phyloP scores from a whole-genome alignment of 2,888 invertebrate genomes.

The Cetonia aurata region DNA sequence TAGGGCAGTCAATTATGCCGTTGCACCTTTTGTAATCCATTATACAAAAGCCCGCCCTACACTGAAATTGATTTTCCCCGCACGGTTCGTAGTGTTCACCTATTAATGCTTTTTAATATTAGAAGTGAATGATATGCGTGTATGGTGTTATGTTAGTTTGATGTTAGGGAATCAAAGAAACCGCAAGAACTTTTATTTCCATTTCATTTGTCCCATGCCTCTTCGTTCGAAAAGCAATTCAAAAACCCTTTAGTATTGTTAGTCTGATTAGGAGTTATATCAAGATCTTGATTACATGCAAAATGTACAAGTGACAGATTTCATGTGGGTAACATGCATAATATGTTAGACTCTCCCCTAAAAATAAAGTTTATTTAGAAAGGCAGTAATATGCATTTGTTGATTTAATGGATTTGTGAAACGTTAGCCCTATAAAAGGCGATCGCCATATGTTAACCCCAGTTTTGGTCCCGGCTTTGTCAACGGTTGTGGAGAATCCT shows the following conservation, averaged over 20 bases:
- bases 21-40: conserved; percentile 68
- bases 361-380: too few species aligned
- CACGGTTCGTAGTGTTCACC: conserved; percentile 53
- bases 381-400: too few species aligned
- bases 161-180: conserved; percentile 20
- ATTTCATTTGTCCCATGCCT: conserved; percentile 30
- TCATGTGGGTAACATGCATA: background rate
- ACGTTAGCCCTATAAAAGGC: too few species aligned
- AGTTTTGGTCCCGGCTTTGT: too few species aligned
- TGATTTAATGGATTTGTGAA: too few species aligned
- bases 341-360: too few species aligned
- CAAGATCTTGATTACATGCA: conserved; percentile 14
- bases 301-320: background rate
- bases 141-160: conserved; percentile 16
- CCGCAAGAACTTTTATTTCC: background rate
- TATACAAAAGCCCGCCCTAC: conserved; percentile 75
- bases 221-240: background rate
- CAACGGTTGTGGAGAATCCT: too few species aligned
- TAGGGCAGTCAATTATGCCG: conserved; percentile 67
- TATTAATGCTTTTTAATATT: conserved; percentile 47
- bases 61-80: conserved; percentile 68
- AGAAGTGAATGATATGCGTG: conserved; percentile 35
- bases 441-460: too few species aligned
- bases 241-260: background rate
- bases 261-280: conserved; percentile 5